Percentiles rank a stretch among this genome's conserved stretches.
Evolutionary conservation across 2,888 invertebrate genomes (phyloP).

Genomic region (Zygaena filipendulae): DNA sequence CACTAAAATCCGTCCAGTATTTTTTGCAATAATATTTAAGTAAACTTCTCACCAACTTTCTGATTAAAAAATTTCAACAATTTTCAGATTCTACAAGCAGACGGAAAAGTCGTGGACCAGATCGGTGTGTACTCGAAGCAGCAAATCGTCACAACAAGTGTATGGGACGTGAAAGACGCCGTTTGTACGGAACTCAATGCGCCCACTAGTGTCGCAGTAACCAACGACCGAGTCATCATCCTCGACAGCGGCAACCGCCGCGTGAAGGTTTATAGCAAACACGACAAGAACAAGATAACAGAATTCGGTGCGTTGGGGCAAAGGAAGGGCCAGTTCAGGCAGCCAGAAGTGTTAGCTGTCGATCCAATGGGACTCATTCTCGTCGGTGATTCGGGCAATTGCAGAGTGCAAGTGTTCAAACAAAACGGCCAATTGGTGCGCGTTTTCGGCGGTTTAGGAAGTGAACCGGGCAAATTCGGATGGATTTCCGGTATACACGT

Average conservation of each 20-base stretch:
- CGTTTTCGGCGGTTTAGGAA: slow-evolving; percentile 69
- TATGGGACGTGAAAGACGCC: slow-evolving; percentile 41
- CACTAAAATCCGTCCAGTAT: too few relatives aligned
- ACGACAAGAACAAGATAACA: slow-evolving; percentile 60
- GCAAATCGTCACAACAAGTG: slow-evolving; percentile 31
- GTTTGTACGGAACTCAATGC: slow-evolving; percentile 71
- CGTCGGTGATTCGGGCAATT: slow-evolving; percentile 84
- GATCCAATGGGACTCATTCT: slow-evolving; percentile 79
- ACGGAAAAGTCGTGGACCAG: slow-evolving; percentile 70
- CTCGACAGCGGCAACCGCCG: slow-evolving; percentile 80
- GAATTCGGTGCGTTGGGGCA: slow-evolving; percentile 76
- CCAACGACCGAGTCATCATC: slow-evolving; percentile 60
- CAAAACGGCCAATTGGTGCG: slow-evolving; percentile 75
- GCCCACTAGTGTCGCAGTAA: slow-evolving; percentile 77
- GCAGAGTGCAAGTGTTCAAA: slow-evolving; percentile 79
- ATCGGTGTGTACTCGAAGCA: slow-evolving; percentile 63
- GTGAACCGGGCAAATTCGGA: slow-evolving; percentile 63
- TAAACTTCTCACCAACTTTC: too few relatives aligned
- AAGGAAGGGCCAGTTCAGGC: slow-evolving; percentile 75
- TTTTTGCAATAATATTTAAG: too few relatives aligned
- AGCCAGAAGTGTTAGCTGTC: slow-evolving; percentile 78
- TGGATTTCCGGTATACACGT: slow-evolving; percentile 78
- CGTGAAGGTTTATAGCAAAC: slow-evolving; percentile 69
- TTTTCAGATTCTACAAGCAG: slow-evolving; percentile 57
- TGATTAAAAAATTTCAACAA: too few relatives aligned